A percentile compares a stretch with the other conserved stretches of the same genome.
phyloP scores from a whole-genome alignment of 2,113 vertebrate species.

The Danionella cerebrum region DNA sequence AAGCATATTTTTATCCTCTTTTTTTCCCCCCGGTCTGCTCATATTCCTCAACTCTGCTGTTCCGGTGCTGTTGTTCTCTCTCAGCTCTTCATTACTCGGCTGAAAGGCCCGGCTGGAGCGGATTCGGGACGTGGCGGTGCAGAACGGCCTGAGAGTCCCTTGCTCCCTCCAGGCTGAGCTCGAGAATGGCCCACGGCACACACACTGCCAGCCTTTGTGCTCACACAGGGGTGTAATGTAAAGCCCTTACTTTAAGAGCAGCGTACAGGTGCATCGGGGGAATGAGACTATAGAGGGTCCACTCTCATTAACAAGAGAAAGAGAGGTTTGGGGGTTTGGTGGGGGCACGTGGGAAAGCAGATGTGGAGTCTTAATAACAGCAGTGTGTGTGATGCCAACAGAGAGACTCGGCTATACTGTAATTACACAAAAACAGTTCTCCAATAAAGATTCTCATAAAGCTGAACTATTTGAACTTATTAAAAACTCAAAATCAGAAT shows the following conservation, averaged over 20 bases:
- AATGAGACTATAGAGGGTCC: conserved; percentile 3
- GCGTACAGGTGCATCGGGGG: conserved; percentile 35
- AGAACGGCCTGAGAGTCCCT: conserved; percentile 61
- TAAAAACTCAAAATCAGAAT: too few species aligned
- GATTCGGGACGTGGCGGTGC: conserved; percentile 57
- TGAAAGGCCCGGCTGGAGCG: conserved; percentile 56
- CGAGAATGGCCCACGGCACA: conserved; percentile 22
- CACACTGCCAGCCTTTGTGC: conserved; percentile 41
- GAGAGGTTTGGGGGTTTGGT: too few species aligned
- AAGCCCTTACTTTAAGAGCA: conserved; percentile 15
- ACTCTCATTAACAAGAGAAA: conserved; percentile 27
- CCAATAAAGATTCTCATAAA: background rate
- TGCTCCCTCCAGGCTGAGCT: conserved; percentile 55
- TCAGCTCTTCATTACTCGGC: conserved; percentile 59
- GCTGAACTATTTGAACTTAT: too few species aligned
- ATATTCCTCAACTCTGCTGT: conserved; percentile 42
- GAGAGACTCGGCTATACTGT: conserved; percentile 9
- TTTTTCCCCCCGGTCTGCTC: background rate
- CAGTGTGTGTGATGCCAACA: background rate
- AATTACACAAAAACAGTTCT: background rate
- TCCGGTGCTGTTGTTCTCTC: conserved; percentile 48
- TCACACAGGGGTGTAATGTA: conserved; percentile 6
- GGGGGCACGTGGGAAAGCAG: background rate
- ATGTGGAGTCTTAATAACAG: conserved; percentile 20
- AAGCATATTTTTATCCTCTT: conserved; percentile 46